phyloP scores from a whole-genome alignment of 2,113 vertebrate genomes.

The Spilogale gracilis region DNA sequence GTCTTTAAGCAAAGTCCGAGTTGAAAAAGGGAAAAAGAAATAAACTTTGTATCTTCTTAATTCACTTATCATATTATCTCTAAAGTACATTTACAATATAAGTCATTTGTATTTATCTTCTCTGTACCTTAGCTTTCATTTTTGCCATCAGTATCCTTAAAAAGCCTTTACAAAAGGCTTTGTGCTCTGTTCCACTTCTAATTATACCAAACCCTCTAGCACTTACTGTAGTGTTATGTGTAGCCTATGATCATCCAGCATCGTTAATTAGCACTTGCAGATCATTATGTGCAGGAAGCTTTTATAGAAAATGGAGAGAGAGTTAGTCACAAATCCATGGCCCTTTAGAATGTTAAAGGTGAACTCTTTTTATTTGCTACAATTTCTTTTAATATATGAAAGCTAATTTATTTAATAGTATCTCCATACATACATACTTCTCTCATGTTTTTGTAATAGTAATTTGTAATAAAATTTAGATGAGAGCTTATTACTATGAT shows the following conservation, averaged over 20 bases:
- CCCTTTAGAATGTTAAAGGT: not conserved
- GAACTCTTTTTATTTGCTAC: not conserved
- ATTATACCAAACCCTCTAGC: too few species aligned
- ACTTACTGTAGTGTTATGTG: too few species aligned
- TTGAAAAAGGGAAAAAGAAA: not conserved
- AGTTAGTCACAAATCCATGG: not conserved
- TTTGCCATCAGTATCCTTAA: not conserved
- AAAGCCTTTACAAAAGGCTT: not conserved
- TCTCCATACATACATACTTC: not conserved
- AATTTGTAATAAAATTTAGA: slow-evolving; percentile 18
- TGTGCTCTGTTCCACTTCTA: not conserved
- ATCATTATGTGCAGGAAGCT: not conserved
- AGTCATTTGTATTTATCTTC: not conserved
- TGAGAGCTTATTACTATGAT: not conserved
- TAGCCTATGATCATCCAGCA: not conserved
- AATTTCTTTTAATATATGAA: not conserved
- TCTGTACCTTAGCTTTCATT: not conserved
- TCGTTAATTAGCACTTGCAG: not conserved
- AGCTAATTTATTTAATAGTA: not conserved
- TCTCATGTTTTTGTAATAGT: not conserved
- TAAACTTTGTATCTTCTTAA: not conserved
- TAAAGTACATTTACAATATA: not conserved
- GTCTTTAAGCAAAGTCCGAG: slow-evolving; percentile 21
- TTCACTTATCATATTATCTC: not conserved
- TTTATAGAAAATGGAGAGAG: not conserved